These are phyloP conservation scores for Papilio glaucus DNA, from an alignment of 1,140 invertebrate genomes.

Conservation along the genomic window DNA sequence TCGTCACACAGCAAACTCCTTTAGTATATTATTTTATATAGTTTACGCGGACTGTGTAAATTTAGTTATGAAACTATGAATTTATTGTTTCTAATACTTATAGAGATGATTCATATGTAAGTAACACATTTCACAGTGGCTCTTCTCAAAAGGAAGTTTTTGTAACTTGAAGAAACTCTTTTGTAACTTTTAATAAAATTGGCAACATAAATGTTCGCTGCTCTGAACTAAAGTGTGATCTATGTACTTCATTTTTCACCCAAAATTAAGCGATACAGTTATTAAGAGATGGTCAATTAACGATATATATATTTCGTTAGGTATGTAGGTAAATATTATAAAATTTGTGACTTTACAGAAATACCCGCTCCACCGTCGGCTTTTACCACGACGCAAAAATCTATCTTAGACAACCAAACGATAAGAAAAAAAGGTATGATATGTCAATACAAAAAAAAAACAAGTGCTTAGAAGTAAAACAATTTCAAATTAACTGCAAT, in stretches of 20 bases:
- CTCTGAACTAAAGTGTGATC: neutral
- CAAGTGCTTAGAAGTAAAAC: slow-evolving; percentile 15
- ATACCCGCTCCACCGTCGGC: slow-evolving; percentile 76
- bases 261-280: neutral
- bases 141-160: too few relatives aligned
- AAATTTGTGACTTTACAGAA: slow-evolving; percentile 58
- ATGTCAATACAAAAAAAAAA: neutral
- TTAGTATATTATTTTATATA: slow-evolving; percentile 6
- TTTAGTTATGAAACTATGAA: neutral
- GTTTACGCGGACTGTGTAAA: neutral
- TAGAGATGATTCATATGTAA: neutral
- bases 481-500: slow-evolving; percentile 34
- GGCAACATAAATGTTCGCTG: too few relatives aligned
- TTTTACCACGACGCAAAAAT: slow-evolving; percentile 72
- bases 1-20: neutral
- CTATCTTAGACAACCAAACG: slow-evolving; percentile 75
- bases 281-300: neutral
- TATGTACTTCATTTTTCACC: neutral
- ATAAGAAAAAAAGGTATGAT: slow-evolving; percentile 73
- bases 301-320: too few relatives aligned
- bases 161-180: too few relatives aligned
- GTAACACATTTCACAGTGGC: too few relatives aligned
- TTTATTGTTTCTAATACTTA: slow-evolving; percentile 6
- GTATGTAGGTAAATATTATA: neutral
- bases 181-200: too few relatives aligned